Percentiles rank a stretch among this genome's conserved stretches.
phyloP scores from a whole-genome alignment of 2,888 invertebrate species.

The Syrphus vitripennis region DNA sequence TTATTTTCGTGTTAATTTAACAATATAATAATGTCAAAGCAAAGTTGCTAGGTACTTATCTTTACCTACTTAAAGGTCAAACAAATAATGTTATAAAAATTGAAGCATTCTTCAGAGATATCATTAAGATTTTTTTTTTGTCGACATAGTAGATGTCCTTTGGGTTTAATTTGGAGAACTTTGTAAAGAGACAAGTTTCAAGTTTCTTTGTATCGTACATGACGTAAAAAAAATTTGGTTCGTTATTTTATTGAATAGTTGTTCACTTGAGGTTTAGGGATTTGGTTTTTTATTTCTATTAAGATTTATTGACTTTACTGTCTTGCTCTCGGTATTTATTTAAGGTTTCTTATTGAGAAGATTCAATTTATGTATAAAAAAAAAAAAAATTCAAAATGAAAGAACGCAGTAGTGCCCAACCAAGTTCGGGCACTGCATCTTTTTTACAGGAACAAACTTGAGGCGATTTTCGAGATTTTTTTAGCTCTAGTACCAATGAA shows the following conservation, averaged over 20 bases:
- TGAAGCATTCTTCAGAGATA: neutral
- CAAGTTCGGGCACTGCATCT: too few relatives aligned
- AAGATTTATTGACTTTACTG: neutral
- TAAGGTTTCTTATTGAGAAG: neutral
- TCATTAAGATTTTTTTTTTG: neutral
- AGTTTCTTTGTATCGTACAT: neutral
- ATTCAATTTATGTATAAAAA: too few relatives aligned
- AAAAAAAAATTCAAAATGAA: too few relatives aligned
- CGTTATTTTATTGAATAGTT: neutral
- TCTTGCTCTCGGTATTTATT: neutral
- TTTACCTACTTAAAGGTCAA: neutral
- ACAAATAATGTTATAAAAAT: neutral
- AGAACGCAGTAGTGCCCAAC: too few relatives aligned
- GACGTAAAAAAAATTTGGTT: neutral
- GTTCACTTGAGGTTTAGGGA: neutral
- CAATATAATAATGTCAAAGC: neutral
- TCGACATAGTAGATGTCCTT: neutral
- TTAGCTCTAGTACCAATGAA: too few relatives aligned
- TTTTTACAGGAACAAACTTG: too few relatives aligned
- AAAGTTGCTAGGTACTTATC: too few relatives aligned
- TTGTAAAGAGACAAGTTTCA: neutral
- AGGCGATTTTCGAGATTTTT: too few relatives aligned
- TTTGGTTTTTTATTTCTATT: neutral
- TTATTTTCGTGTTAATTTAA: neutral
- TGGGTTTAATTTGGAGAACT: slow-evolving; percentile 9